phyloP scores from a whole-genome alignment of 1,140 invertebrate genomes.

The Phthorimaea operculella region DNA sequence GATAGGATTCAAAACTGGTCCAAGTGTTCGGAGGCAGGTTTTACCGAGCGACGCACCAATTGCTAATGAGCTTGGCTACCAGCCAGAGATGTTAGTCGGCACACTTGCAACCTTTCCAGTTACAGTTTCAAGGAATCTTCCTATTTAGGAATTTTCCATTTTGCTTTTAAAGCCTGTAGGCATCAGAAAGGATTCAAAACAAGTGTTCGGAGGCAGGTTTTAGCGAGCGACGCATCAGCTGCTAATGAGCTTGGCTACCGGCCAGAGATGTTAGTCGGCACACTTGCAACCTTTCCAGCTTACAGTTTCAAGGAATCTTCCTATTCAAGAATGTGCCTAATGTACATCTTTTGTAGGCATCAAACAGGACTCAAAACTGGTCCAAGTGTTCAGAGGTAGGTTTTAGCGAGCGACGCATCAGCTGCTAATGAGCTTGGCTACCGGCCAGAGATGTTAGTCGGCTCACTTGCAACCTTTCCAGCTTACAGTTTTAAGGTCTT shows the following conservation, averaged over 20 bases:
- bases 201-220: neutral
- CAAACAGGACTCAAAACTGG: no score
- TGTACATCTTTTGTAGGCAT: no score
- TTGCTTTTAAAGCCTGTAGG: no score
- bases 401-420: neutral
- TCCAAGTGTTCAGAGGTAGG: no score
- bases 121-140: no score
- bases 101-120: conserved; percentile 3
- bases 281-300: neutral
- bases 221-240: neutral
- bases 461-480: neutral
- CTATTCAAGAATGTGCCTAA: no score
- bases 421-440: conserved; percentile 3
- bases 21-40: neutral
- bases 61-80: conserved; percentile 3
- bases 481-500: no score
- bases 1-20: no score
- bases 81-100: conserved; percentile 2
- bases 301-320: neutral
- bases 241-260: conserved; percentile 3
- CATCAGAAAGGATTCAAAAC: no score
- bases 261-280: conserved; percentile 1
- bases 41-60: neutral
- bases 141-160: no score
- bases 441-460: neutral